Evolutionary conservation across 30 jellyfish, hydroid and myxozoan species (phyloP).

Genomic region (Turritopsis dohrnii): DNA sequence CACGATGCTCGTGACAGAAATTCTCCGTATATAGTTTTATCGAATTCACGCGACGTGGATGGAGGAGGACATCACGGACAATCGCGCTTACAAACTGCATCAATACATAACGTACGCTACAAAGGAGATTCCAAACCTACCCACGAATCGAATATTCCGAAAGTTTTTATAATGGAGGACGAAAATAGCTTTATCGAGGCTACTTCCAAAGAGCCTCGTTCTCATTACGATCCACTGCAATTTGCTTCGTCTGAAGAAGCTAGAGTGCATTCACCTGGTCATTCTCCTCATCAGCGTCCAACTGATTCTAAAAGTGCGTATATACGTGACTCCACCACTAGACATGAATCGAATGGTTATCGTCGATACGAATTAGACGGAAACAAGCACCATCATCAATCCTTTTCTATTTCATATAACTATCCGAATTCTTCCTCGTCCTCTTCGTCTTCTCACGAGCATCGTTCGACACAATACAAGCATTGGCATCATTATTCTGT

Average conservation of each 20-base stretch:
- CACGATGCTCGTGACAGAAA: background rate
- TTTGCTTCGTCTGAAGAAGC: background rate
- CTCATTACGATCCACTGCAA: background rate
- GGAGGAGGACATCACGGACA: background rate
- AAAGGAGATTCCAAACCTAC: background rate
- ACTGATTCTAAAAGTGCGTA: background rate
- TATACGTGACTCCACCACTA: background rate
- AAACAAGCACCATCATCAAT: background rate
- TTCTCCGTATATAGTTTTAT: background rate
- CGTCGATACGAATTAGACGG: background rate
- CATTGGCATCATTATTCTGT: constrained; percentile 16
- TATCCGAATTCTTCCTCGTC: constrained; percentile 1
- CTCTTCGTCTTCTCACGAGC: background rate
- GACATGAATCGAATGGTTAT: background rate
- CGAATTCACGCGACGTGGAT: background rate
- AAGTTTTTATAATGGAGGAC: background rate
- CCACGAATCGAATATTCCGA: background rate
- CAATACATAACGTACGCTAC: background rate
- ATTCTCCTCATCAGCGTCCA: background rate
- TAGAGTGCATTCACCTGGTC: background rate
- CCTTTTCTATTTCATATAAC: background rate
- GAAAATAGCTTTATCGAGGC: background rate
- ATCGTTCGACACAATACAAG: constrained; percentile 3
- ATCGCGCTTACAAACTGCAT: background rate
- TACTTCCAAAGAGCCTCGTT: background rate